Evolutionary conservation across 2,888 invertebrate species (phyloP).

Genomic region (Cephus spinipes): DNA sequence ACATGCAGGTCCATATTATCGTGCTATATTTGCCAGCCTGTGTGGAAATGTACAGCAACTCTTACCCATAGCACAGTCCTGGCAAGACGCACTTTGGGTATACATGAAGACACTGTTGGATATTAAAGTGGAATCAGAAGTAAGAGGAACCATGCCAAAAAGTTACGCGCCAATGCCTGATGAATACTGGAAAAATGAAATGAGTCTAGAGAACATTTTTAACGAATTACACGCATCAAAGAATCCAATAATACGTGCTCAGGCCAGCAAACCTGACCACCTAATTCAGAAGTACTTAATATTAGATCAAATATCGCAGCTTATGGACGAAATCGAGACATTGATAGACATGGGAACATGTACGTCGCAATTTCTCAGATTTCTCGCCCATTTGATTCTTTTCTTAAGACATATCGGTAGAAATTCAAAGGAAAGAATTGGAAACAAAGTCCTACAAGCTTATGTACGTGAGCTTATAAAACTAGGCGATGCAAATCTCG

Average conservation of each 20-base stretch:
- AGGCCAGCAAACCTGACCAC: slow-evolving; percentile 77
- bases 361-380: slow-evolving; percentile 76
- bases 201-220: slow-evolving; percentile 78
- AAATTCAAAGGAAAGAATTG: slow-evolving; percentile 76
- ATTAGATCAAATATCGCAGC: slow-evolving; percentile 80
- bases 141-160: slow-evolving; percentile 72
- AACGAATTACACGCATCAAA: slow-evolving; percentile 74
- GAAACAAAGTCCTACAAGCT: slow-evolving; percentile 81
- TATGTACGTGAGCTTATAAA: slow-evolving; percentile 80
- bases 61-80: slow-evolving; percentile 81
- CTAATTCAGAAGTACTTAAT: slow-evolving; percentile 88
- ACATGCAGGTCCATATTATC: slow-evolving; percentile 54
- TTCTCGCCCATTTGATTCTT: slow-evolving; percentile 86
- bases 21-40: slow-evolving; percentile 68
- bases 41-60: slow-evolving; percentile 86
- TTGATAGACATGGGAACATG: slow-evolving; percentile 73
- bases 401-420: slow-evolving; percentile 85
- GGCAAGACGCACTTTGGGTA: slow-evolving; percentile 94
- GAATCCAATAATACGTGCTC: slow-evolving; percentile 69
- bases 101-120: slow-evolving; percentile 86
- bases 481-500: slow-evolving; percentile 79
- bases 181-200: slow-evolving; percentile 79
- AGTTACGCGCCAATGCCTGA: slow-evolving; percentile 72
- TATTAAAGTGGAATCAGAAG: slow-evolving; percentile 84
- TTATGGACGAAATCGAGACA: slow-evolving; percentile 78